Percentiles rank a stretch among this genome's conserved stretches.
phyloP scores from a whole-genome alignment of 2,888 invertebrate species.

The Drosophila antonietae region DNA sequence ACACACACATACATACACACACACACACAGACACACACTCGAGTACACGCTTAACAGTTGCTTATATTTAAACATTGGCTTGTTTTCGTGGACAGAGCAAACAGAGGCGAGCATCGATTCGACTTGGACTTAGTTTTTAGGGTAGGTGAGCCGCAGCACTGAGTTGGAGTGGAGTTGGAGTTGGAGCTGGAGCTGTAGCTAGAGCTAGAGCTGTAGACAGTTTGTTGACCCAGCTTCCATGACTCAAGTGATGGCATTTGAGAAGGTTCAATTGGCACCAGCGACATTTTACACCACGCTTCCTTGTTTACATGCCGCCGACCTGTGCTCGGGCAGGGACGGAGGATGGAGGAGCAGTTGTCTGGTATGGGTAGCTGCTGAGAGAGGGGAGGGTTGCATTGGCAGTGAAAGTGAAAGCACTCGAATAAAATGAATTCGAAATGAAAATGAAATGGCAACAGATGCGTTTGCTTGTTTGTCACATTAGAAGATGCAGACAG shows the following conservation, averaged over 20 bases:
- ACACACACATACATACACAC: conserved; percentile 9
- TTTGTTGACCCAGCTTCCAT: conserved; percentile 68
- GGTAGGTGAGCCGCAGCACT: conserved; percentile 28
- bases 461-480: conserved; percentile 56
- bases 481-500: conserved; percentile 34
- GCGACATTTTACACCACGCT: conserved; percentile 73
- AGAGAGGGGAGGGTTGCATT: conserved; percentile 15
- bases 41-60: conserved; percentile 9
- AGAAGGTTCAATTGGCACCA: conserved; percentile 74
- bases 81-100: conserved; percentile 29
- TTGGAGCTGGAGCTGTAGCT: not conserved
- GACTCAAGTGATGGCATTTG: conserved; percentile 39
- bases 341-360: conserved; percentile 1
- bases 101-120: conserved; percentile 36
- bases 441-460: conserved; percentile 73
- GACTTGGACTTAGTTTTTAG: conserved; percentile 34
- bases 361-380: not conserved
- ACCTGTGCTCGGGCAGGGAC: conserved; percentile 3
- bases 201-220: conserved; percentile 33
- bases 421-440: conserved; percentile 67
- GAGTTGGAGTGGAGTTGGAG: conserved; percentile 2
- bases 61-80: conserved; percentile 41
- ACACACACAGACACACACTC: conserved; percentile 1
- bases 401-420: conserved; percentile 71
- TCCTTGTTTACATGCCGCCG: conserved; percentile 67